Evolutionary conservation across 2,113 vertebrate genomes (phyloP).

Genomic region (Eidolon helvum): DNA sequence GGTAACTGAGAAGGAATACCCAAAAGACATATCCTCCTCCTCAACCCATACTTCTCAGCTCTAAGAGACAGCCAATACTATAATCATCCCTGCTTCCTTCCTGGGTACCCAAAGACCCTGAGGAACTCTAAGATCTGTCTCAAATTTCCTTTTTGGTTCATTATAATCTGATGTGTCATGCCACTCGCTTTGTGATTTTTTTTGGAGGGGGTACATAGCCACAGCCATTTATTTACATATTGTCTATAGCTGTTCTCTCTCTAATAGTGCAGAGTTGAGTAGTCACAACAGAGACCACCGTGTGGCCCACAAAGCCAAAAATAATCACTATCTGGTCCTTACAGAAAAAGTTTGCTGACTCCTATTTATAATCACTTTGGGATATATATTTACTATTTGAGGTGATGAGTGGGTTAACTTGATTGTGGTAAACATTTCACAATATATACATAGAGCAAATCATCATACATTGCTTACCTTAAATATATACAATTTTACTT

Average conservation of each 20-base stretch:
- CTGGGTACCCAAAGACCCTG: background rate
- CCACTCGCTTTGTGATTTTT: background rate
- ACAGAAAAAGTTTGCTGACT: background rate
- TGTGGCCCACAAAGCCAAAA: background rate
- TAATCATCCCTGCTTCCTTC: background rate
- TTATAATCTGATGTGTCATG: background rate
- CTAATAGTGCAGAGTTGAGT: background rate
- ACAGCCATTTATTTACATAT: background rate
- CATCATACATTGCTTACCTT: background rate
- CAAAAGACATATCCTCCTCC: background rate
- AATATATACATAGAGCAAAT: background rate
- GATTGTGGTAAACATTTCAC: background rate
- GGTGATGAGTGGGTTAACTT: background rate
- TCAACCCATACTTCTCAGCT: background rate
- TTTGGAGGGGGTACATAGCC: background rate
- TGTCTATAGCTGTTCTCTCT: background rate
- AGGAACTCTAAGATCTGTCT: background rate
- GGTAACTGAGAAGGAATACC: background rate
- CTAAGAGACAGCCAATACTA: background rate
- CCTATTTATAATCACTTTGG: background rate
- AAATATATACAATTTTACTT: background rate
- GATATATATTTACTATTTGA: background rate
- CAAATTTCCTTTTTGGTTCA: background rate
- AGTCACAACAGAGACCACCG: background rate
- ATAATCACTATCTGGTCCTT: background rate